Evolutionary conservation across 1,140 invertebrate species (phyloP).

Genomic region (Heterodera schachtii): DNA sequence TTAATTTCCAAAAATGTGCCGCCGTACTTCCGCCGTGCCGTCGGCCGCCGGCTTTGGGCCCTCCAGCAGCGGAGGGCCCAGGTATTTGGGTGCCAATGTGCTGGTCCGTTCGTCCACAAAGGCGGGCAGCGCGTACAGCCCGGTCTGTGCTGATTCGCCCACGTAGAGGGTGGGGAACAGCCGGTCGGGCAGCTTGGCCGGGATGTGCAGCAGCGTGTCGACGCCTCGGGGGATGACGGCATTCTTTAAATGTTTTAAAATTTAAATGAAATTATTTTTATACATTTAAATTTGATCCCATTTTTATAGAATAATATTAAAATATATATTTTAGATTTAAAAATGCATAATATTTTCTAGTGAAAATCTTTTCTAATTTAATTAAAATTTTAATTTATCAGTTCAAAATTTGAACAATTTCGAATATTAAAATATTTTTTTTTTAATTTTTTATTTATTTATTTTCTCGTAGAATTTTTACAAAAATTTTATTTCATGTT

Average conservation of each 20-base stretch:
- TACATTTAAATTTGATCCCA: too few species aligned
- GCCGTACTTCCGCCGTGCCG: too few species aligned
- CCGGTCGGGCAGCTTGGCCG: constrained; percentile 25
- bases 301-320: too few species aligned
- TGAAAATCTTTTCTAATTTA: too few species aligned
- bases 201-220: constrained; percentile 9
- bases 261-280: too few species aligned
- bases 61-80: constrained; percentile 65
- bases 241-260: neutral
- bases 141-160: constrained; percentile 77
- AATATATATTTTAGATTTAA: neutral
- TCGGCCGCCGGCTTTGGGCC: constrained; percentile 53
- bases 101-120: constrained; percentile 79
- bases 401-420: too few species aligned
- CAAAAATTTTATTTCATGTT: too few species aligned
- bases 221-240: constrained; percentile 4
- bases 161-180: constrained; percentile 85
- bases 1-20: neutral
- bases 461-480: too few species aligned
- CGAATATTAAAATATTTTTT: too few species aligned
- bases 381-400: too few species aligned
- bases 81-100: constrained; percentile 66
- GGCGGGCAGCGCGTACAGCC: constrained; percentile 86
- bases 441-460: too few species aligned
- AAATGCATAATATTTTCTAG: neutral